A percentile compares a stretch with the other conserved stretches of the same genome.
Conservation (phyloP, 1,140 invertebrate genomes). For the Lerema accius region DNA sequence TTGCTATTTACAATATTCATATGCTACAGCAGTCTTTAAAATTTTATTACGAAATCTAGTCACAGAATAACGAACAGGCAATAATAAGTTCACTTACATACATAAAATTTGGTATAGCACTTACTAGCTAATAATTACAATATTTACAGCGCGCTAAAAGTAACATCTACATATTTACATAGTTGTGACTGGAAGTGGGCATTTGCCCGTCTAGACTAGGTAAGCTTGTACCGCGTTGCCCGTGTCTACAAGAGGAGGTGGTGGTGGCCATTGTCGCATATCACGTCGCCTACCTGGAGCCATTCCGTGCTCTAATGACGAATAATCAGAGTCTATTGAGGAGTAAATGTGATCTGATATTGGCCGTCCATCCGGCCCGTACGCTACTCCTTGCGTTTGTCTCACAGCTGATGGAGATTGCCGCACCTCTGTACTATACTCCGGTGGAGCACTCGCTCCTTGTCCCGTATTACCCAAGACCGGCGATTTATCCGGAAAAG, state of each 20-base stretch:
- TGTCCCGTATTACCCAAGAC: constrained; percentile 78
- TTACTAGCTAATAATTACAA: constrained; percentile 78
- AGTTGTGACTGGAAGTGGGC: constrained; percentile 75
- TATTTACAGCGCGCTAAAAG: constrained; percentile 70
- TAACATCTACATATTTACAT: constrained; percentile 71
- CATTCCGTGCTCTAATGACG: constrained; percentile 79
- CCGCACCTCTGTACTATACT: constrained; percentile 73
- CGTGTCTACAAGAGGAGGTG: constrained; percentile 72
- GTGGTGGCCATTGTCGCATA: constrained; percentile 74
- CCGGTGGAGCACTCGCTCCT: constrained; percentile 79
- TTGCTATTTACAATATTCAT: constrained; percentile 80
- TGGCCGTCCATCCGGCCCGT: constrained; percentile 84
- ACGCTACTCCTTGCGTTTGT: constrained; percentile 75
- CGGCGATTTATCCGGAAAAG: constrained; percentile 77
- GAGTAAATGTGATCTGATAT: constrained; percentile 94
- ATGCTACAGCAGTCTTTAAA: constrained; percentile 82
- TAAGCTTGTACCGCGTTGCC: constrained; percentile 77
- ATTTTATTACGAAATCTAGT: constrained; percentile 79
- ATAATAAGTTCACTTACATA: constrained; percentile 78
- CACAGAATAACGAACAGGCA: constrained; percentile 81
- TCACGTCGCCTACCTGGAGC: constrained; percentile 73
- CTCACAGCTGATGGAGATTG: constrained; percentile 78
- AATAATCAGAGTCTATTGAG: constrained; percentile 93
- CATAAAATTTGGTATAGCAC: constrained; percentile 77
- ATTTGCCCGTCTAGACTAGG: constrained; percentile 73